A percentile compares a stretch with the other conserved stretches of the same genome.
Conservation (phyloP, 2,797 vertebrate species). For the Phataginus tricuspis region DNA sequence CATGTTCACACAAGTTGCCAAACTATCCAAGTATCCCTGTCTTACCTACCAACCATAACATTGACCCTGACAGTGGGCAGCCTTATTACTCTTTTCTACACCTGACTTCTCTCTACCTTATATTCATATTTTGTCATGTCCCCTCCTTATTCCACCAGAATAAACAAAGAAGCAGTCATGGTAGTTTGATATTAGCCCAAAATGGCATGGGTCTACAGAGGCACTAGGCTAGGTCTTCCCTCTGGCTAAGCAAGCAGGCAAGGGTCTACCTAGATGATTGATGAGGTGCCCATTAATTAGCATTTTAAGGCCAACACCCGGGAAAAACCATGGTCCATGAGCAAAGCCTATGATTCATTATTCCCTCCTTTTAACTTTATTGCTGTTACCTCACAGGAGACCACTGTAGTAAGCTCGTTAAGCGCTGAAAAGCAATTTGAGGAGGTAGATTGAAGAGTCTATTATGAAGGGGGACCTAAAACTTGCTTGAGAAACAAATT, state of each 20-base stretch:
- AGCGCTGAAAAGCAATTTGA: constrained; percentile 71
- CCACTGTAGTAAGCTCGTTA: constrained; percentile 68
- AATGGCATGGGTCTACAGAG: background rate
- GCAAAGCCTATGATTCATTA: constrained; percentile 78
- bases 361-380: constrained; percentile 77
- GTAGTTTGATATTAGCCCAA: constrained; percentile 16
- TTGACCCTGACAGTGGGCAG: background rate
- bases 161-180: constrained; percentile 4
- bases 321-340: constrained; percentile 34
- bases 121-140: background rate
- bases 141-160: constrained; percentile 17
- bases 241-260: background rate
- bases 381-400: constrained; percentile 72
- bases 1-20: background rate
- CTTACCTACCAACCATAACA: constrained; percentile 16
- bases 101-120: background rate
- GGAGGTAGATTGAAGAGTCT: constrained; percentile 40
- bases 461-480: constrained; percentile 57
- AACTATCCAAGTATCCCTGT: background rate
- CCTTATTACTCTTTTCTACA: background rate
- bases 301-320: constrained; percentile 52
- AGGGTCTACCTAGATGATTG: constrained; percentile 49
- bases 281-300: constrained; percentile 68
- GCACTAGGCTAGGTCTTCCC: background rate
- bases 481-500: constrained; percentile 64